These are phyloP conservation scores for Varanus salvator DNA, from an alignment of 2,113 vertebrate genomes.

Conservation along the genomic window DNA sequence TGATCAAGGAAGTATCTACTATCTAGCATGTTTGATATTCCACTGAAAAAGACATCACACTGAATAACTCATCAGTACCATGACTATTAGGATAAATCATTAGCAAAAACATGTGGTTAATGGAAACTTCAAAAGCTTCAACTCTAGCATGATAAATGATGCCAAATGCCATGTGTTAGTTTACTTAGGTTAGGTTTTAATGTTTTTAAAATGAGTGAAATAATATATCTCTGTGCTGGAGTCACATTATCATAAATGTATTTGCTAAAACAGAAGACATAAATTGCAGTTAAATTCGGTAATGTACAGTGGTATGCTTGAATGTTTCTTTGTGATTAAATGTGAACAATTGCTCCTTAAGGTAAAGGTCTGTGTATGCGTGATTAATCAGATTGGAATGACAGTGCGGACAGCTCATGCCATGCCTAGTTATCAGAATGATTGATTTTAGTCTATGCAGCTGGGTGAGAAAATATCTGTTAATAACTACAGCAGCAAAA, in stretches of 20 bases:
- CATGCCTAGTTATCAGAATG: slow-evolving; percentile 84
- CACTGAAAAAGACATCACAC: slow-evolving; percentile 55
- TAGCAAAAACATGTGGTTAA: slow-evolving; percentile 62
- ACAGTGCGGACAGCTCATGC: slow-evolving; percentile 80
- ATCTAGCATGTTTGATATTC: slow-evolving; percentile 43
- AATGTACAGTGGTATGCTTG: slow-evolving; percentile 74
- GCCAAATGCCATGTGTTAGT: slow-evolving; percentile 61
- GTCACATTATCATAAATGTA: slow-evolving; percentile 72
- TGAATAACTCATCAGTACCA: slow-evolving; percentile 64
- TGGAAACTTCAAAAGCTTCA: slow-evolving; percentile 66
- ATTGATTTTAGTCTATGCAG: slow-evolving; percentile 81
- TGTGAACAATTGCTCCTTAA: slow-evolving; percentile 85
- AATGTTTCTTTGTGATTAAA: slow-evolving; percentile 84
- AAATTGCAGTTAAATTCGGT: slow-evolving; percentile 78
- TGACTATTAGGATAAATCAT: slow-evolving; percentile 72
- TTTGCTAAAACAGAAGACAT: slow-evolving; percentile 75
- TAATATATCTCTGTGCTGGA: slow-evolving; percentile 69
- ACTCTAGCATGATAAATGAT: slow-evolving; percentile 71
- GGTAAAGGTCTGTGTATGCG: slow-evolving; percentile 81
- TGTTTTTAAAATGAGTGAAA: slow-evolving; percentile 73
- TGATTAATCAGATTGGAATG: slow-evolving; percentile 86
- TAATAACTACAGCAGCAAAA: slow-evolving; percentile 80
- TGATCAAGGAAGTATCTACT: slow-evolving; percentile 48
- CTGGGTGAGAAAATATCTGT: slow-evolving; percentile 82
- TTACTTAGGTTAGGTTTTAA: slow-evolving; percentile 72